phyloP scores from a whole-genome alignment of 2,113 vertebrate genomes.

The Pogona vitticeps region DNA sequence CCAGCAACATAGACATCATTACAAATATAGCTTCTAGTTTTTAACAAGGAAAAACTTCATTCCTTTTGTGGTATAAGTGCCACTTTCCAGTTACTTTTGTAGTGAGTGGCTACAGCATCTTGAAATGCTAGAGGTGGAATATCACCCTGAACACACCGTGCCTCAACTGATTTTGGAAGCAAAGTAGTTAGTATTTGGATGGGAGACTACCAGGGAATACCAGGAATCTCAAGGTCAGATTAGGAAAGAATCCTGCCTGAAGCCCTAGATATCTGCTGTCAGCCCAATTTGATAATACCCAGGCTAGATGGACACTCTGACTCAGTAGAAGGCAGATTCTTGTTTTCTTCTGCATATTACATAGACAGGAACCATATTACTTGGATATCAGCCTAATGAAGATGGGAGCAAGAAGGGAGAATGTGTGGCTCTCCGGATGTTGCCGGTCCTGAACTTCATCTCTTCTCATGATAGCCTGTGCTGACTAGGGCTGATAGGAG shows the following conservation, averaged over 20 bases:
- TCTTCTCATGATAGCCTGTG: neutral
- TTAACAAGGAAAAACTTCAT: neutral
- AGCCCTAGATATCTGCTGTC: too few relatives aligned
- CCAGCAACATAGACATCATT: neutral
- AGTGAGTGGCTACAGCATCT: neutral
- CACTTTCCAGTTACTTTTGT: too few relatives aligned
- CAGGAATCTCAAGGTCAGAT: too few relatives aligned
- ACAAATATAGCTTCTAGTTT: neutral
- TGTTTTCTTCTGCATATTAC: too few relatives aligned
- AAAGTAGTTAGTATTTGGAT: too few relatives aligned
- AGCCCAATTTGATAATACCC: too few relatives aligned
- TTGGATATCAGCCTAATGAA: neutral
- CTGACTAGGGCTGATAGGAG: neutral
- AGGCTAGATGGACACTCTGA: too few relatives aligned
- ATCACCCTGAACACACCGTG: too few relatives aligned
- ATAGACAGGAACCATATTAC: neutral
- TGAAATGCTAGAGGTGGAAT: neutral
- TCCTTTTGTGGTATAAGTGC: neutral
- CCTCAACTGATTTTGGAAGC: too few relatives aligned
- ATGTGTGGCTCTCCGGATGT: neutral
- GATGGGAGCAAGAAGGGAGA: neutral
- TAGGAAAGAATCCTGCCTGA: too few relatives aligned
- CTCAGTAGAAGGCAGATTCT: too few relatives aligned
- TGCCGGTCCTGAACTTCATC: neutral
- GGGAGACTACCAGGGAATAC: too few relatives aligned